Conservation (phyloP, 2,797 vertebrate species). For the Huso huso region DNA sequence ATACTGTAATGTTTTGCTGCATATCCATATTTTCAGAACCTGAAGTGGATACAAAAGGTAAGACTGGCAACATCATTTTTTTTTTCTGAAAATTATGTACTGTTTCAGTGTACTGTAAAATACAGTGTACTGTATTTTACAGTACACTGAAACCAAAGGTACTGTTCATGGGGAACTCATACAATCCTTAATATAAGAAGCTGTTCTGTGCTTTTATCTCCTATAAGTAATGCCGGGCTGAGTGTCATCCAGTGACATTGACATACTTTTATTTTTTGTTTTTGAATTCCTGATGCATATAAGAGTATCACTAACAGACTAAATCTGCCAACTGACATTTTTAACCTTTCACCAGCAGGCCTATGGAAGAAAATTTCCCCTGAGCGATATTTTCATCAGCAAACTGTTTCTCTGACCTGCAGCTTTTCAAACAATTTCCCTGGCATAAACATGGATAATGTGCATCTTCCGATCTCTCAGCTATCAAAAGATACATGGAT, state of each 20-base stretch:
- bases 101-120: too few species aligned
- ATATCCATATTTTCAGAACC: neutral
- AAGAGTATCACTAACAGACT: constrained; percentile 34
- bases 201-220: too few species aligned
- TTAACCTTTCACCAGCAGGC: constrained; percentile 29
- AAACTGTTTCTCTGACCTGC: constrained; percentile 47
- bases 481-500: constrained; percentile 29
- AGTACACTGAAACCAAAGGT: too few species aligned
- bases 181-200: too few species aligned
- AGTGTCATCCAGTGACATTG: too few species aligned
- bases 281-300: constrained; percentile 17
- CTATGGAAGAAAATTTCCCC: constrained; percentile 38
- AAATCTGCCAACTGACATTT: constrained; percentile 39
- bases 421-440: constrained; percentile 31
- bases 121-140: too few species aligned
- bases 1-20: too few species aligned
- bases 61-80: too few species aligned
- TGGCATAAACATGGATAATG: constrained; percentile 33
- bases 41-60: neutral
- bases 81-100: too few species aligned
- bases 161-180: too few species aligned
- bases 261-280: neutral
- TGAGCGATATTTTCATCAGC: constrained; percentile 47
- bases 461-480: constrained; percentile 21
- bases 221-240: too few species aligned